These are phyloP conservation scores for Manduca sexta DNA, from an alignment of 1,140 invertebrate genomes.

Conservation along the genomic window DNA sequence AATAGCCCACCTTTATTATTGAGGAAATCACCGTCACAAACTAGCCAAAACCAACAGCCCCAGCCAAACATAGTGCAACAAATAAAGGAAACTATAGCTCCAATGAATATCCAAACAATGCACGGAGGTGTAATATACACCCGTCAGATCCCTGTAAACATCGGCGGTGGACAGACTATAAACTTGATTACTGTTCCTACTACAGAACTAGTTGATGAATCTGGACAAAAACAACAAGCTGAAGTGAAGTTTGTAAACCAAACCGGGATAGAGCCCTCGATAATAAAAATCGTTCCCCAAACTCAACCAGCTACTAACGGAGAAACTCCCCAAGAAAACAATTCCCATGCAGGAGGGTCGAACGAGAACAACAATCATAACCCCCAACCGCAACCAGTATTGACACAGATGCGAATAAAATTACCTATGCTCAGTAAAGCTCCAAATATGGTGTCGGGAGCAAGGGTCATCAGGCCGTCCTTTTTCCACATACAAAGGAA, in stretches of 20 bases:
- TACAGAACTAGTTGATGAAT: slow-evolving; percentile 59
- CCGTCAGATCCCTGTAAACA: slow-evolving; percentile 74
- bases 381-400: slow-evolving; percentile 57
- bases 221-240: slow-evolving; percentile 45
- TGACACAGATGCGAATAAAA: slow-evolving; percentile 72
- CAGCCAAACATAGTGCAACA: slow-evolving; percentile 60
- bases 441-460: slow-evolving; percentile 61
- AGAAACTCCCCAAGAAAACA: slow-evolving; percentile 40
- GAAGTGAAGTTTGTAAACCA: slow-evolving; percentile 35
- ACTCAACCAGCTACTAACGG: slow-evolving; percentile 27
- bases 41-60: slow-evolving; percentile 41
- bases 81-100: slow-evolving; percentile 63
- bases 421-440: slow-evolving; percentile 69
- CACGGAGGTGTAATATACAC: slow-evolving; percentile 77
- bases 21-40: slow-evolving; percentile 45
- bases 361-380: slow-evolving; percentile 34
- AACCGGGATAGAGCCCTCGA: slow-evolving; percentile 53
- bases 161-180: slow-evolving; percentile 74
- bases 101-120: slow-evolving; percentile 74
- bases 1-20: slow-evolving; percentile 60
- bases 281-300: slow-evolving; percentile 68
- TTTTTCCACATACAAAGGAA: slow-evolving; percentile 75
- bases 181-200: slow-evolving; percentile 74
- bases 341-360: slow-evolving; percentile 26
- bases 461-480: slow-evolving; percentile 74